These are phyloP conservation scores for Gnatocerus cornutus DNA, from an alignment of 2,888 invertebrate species.

Conservation along the genomic window DNA sequence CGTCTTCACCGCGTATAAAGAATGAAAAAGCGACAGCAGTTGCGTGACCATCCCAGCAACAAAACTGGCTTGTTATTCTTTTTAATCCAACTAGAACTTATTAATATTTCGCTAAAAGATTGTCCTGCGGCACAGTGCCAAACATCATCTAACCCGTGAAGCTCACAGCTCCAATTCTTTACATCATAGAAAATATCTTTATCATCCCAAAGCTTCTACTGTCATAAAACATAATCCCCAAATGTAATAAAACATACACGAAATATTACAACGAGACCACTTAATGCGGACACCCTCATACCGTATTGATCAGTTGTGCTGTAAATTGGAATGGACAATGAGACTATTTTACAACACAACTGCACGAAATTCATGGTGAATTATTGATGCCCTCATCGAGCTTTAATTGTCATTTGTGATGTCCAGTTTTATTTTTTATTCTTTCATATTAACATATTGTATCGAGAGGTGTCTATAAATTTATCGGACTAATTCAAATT, in stretches of 20 bases:
- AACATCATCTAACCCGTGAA: background rate
- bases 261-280: constrained; percentile 12
- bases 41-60: too few relatives aligned
- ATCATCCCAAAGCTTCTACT: background rate
- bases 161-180: background rate
- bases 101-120: too few relatives aligned
- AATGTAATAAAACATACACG: constrained; percentile 4
- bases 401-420: constrained; percentile 3
- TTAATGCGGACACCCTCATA: constrained; percentile 23
- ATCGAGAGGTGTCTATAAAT: constrained; percentile 1
- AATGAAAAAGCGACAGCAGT: too few relatives aligned
- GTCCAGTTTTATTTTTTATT: background rate
- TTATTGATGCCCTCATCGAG: background rate
- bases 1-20: too few relatives aligned
- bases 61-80: too few relatives aligned
- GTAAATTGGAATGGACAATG: constrained; percentile 16
- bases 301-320: background rate
- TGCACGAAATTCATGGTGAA: constrained; percentile 16
- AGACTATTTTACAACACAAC: constrained; percentile 14
- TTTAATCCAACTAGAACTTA: too few relatives aligned
- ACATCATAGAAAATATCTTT: background rate
- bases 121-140: too few relatives aligned
- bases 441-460: constrained; percentile 1
- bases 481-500: background rate
- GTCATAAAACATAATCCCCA: constrained; percentile 12